Percentiles rank a stretch among this genome's conserved stretches.
These are phyloP conservation scores for Drosophila antonietae DNA, from an alignment of 2,888 invertebrate genomes.

Conservation along the genomic window DNA sequence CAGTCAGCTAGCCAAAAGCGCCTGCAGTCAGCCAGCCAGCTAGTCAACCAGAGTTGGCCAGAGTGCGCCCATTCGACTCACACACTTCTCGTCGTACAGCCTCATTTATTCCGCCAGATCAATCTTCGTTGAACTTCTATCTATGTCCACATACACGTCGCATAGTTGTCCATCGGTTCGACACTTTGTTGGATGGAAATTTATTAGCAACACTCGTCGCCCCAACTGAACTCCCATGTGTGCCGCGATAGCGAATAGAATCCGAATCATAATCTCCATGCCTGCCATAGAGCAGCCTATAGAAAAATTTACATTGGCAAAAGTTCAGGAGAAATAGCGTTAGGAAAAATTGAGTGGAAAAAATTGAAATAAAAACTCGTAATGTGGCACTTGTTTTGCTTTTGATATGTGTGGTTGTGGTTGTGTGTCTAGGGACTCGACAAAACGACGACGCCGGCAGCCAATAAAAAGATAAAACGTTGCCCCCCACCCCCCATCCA, in stretches of 20 bases:
- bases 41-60: neutral
- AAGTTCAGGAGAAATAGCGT: constrained; percentile 13
- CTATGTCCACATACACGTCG: constrained; percentile 36
- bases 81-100: constrained; percentile 21
- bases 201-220: constrained; percentile 65
- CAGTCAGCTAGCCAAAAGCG: constrained; percentile 64
- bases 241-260: constrained; percentile 34
- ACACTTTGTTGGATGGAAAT: constrained; percentile 80
- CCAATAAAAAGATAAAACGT: constrained; percentile 75
- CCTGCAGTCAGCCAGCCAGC: constrained; percentile 48
- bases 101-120: constrained; percentile 81
- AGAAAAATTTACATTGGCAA: constrained; percentile 41
- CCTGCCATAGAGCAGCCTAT: constrained; percentile 22
- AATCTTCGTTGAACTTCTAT: constrained; percentile 76
- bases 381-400: constrained; percentile 53
- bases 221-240: constrained; percentile 35
- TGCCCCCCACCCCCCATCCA: neutral
- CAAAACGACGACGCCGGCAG: constrained; percentile 37
- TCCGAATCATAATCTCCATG: constrained; percentile 29
- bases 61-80: constrained; percentile 9
- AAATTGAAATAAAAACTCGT: constrained; percentile 52
- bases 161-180: constrained; percentile 71
- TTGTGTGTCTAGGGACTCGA: constrained; percentile 42
- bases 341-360: constrained; percentile 56
- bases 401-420: constrained; percentile 15